Percentiles rank a stretch among this genome's conserved stretches.
phyloP scores from a whole-genome alignment of 2,797 vertebrate genomes.

The Austrolebias charrua region DNA sequence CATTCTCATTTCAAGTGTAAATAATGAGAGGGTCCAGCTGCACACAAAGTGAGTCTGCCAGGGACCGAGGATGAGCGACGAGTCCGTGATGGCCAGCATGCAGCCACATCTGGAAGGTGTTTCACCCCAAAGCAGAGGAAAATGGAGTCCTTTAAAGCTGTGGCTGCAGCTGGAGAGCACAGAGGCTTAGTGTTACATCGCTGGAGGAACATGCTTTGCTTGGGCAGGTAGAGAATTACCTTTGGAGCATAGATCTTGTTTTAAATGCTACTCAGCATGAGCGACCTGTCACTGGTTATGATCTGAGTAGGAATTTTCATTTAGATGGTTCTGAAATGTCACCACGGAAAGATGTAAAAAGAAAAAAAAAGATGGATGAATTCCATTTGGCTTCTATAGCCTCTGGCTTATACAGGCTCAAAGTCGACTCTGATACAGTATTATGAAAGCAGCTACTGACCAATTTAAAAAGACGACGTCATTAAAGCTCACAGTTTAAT shows the following conservation, averaged over 20 bases:
- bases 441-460: no score
- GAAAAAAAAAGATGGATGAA: constrained; percentile 8
- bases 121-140: constrained; percentile 33
- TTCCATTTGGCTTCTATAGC: constrained; percentile 10
- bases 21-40: constrained; percentile 78
- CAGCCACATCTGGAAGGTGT: constrained; percentile 21
- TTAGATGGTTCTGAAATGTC: neutral
- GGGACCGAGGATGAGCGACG: constrained; percentile 49
- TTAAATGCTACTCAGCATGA: constrained; percentile 4
- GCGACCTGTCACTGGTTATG: neutral
- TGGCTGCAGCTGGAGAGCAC: no score
- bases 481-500: no score
- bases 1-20: constrained; percentile 79
- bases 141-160: constrained; percentile 7
- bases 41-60: constrained; percentile 56
- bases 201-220: neutral
- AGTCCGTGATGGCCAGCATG: constrained; percentile 12
- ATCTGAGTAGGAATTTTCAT: neutral
- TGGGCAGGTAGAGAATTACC: constrained; percentile 3
- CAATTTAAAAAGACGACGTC: neutral
- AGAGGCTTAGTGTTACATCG: constrained; percentile 3
- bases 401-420: constrained; percentile 1
- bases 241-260: neutral
- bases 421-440: no score
- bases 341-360: constrained; percentile 11